phyloP scores from a whole-genome alignment of 2,113 vertebrate genomes.

The Mandrillus leucophaeus region DNA sequence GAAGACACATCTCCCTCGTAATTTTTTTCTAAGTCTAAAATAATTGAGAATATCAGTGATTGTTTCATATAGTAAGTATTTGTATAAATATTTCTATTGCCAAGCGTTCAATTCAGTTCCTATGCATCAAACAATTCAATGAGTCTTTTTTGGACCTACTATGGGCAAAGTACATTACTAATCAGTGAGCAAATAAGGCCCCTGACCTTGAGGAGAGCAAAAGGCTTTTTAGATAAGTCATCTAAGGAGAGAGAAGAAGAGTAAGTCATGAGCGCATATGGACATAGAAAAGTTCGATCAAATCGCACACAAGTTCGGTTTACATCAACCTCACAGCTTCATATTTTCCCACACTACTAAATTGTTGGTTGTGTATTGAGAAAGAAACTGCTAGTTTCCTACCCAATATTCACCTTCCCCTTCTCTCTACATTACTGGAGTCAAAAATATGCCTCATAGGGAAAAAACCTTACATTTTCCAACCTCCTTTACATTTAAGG shows the following conservation, averaged over 20 bases:
- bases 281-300: not conserved
- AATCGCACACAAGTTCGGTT: not conserved
- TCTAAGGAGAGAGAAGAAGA: not conserved
- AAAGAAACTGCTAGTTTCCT: not conserved
- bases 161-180: not conserved
- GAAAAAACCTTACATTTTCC: not conserved
- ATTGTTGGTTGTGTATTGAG: not conserved
- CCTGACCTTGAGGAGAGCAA: not conserved
- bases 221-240: not conserved
- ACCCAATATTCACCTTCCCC: not conserved
- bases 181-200: not conserved
- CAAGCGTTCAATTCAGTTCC: not conserved
- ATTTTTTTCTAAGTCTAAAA: not conserved
- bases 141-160: not conserved
- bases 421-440: not conserved
- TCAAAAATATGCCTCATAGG: not conserved
- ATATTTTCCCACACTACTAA: not conserved
- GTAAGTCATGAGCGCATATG: not conserved
- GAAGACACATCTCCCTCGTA: not conserved
- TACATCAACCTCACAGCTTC: not conserved
- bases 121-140: not conserved
- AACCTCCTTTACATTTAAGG: not conserved
- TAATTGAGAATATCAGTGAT: not conserved
- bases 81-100: not conserved
- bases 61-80: not conserved